Percentiles rank a stretch among this genome's conserved stretches.
These are phyloP conservation scores for Pissodes strobi DNA, from an alignment of 1,140 invertebrate species.

Conservation along the genomic window DNA sequence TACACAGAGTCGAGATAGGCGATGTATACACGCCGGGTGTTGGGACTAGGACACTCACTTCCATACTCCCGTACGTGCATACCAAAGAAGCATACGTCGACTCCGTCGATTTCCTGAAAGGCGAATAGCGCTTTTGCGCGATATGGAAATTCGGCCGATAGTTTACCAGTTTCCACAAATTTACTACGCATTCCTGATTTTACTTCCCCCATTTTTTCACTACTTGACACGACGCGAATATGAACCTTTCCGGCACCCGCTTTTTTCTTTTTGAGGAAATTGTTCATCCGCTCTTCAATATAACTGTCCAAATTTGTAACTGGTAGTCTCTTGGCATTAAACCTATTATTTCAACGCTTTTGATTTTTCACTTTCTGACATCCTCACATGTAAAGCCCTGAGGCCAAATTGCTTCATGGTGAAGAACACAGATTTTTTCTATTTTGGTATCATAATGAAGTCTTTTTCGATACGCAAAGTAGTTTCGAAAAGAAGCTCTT, in stretches of 20 bases:
- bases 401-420: no score
- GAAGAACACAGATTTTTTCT: constrained; percentile 96
- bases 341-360: constrained; percentile 92
- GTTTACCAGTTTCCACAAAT: constrained; percentile 88
- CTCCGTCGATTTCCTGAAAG: constrained; percentile 98
- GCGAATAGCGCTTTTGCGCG: constrained; percentile 98
- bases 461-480: no score
- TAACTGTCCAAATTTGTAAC: constrained; percentile 93
- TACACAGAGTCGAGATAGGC: constrained; percentile 99
- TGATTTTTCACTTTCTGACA: constrained; percentile 90
- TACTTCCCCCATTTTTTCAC: constrained; percentile 97
- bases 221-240: constrained; percentile 95
- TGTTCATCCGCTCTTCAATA: constrained; percentile 97
- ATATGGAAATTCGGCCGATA: constrained; percentile 92
- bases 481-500: no score
- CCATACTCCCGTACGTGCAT: constrained; percentile 99
- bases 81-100: constrained; percentile 99
- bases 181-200: constrained; percentile 96
- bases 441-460: no score
- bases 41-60: constrained; percentile 92
- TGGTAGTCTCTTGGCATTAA: constrained; percentile 91
- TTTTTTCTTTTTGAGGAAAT: constrained; percentile 97
- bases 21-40: constrained; percentile 97
- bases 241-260: constrained; percentile 95
- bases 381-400: constrained; percentile 95